A percentile compares a stretch with the other conserved stretches of the same genome.
Conservation (phyloP, 2,888 invertebrate genomes). For the Agrotis ipsilon region DNA sequence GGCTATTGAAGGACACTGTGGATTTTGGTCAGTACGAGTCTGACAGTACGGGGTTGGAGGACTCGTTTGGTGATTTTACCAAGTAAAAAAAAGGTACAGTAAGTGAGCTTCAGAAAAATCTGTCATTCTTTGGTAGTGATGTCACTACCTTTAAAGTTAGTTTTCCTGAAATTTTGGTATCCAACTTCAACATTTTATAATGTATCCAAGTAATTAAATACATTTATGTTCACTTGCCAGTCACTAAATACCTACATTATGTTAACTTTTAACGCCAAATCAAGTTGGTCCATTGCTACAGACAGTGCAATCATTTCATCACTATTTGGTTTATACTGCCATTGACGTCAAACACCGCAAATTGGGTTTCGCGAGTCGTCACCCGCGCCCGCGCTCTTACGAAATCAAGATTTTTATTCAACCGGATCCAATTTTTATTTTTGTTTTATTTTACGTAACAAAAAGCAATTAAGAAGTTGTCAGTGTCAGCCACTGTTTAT, state of each 20-base stretch:
- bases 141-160: too few relatives aligned
- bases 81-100: too few relatives aligned
- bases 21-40: too few relatives aligned
- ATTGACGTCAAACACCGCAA: constrained; percentile 28
- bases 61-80: too few relatives aligned
- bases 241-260: background rate
- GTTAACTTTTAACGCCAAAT: background rate
- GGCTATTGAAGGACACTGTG: too few relatives aligned
- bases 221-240: too few relatives aligned
- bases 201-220: too few relatives aligned
- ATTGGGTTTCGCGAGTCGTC: constrained; percentile 1
- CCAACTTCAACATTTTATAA: too few relatives aligned
- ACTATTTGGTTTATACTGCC: background rate
- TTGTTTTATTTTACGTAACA: constrained; percentile 21
- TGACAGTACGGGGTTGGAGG: too few relatives aligned
- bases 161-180: too few relatives aligned
- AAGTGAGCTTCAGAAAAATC: too few relatives aligned
- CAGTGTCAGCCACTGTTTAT: constrained; percentile 20
- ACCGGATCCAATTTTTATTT: constrained; percentile 37
- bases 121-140: too few relatives aligned
- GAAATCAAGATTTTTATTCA: constrained; percentile 17
- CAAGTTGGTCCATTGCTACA: constrained; percentile 2
- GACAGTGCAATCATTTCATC: constrained; percentile 9
- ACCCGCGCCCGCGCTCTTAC: constrained; percentile 21
- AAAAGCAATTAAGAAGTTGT: constrained; percentile 27